These are phyloP conservation scores for Dicranocentrus wangi DNA, from an alignment of 2,888 invertebrate species.

Conservation along the genomic window DNA sequence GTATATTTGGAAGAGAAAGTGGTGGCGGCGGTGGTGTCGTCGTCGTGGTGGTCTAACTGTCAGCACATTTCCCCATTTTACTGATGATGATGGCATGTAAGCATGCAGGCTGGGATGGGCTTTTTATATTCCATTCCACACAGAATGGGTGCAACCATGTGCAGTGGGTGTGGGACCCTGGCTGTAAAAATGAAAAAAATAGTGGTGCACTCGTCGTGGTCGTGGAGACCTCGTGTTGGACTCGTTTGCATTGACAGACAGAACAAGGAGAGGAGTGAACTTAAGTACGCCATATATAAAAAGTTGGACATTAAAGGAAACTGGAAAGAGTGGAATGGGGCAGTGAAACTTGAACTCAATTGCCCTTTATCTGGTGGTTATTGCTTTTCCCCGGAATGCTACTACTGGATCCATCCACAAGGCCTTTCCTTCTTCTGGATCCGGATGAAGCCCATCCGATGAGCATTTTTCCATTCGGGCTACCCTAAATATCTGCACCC, in stretches of 20 bases:
- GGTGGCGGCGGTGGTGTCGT: too few species aligned
- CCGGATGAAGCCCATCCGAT: too few species aligned
- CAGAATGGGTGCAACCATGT: too few species aligned
- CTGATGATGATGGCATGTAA: slow-evolving; percentile 17
- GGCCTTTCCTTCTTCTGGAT: too few species aligned
- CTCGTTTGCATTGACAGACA: slow-evolving; percentile 4
- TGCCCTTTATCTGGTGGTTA: slow-evolving; percentile 52
- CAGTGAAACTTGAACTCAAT: slow-evolving; percentile 63
- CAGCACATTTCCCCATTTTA: slow-evolving; percentile 18
- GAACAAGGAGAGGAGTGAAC: slow-evolving; percentile 5
- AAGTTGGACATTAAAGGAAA: slow-evolving; percentile 50
- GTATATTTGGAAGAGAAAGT: slow-evolving; percentile 5
- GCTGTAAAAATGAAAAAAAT: too few species aligned
- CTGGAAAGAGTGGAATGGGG: slow-evolving; percentile 53
- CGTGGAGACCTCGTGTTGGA: too few species aligned
- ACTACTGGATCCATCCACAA: too few species aligned
- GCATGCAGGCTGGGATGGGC: slow-evolving; percentile 2
- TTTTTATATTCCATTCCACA: too few species aligned
- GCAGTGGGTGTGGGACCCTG: too few species aligned
- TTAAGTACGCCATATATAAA: slow-evolving; percentile 9
- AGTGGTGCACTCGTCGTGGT: too few species aligned
- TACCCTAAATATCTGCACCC: too few species aligned
- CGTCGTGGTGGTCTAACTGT: slow-evolving; percentile 22
- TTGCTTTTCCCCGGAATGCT: slow-evolving; percentile 41
- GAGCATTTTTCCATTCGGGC: too few species aligned